Evolutionary conservation across 92 coral and sea anemone genomes (phyloP), one percentile per base, ranked within the genome.

Genomic region (Diadumene lineata): DNA sequence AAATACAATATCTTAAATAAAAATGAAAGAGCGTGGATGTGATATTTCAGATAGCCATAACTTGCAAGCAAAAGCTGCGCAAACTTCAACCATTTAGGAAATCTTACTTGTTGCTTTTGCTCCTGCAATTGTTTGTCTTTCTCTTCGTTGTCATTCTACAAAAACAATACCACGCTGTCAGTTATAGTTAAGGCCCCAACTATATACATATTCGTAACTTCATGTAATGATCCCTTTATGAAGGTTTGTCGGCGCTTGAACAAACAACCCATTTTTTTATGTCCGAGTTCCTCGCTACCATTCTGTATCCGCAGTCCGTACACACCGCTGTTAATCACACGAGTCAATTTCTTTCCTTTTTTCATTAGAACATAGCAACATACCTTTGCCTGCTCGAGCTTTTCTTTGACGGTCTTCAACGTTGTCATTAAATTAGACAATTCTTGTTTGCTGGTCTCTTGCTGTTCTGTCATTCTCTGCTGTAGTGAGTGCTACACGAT

Each of bases 391-490:
- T 90, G 88, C 29, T 92, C 82, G 8, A 86, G 77, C 58, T 86
- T 94, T 74, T 86, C 97, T 50, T 94, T 92, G 22, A 94, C 81
- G 46, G 80, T 76, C 76, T 85, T 93, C 57, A 94, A 78, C n/a
- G 90, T 94, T 2, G 61, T 67, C 88, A 86, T 94, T 23, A 94
- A 56, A 22, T 92, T 93, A 23, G 98, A 88, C 66, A 82, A 79
- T 32, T 94, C 96, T 26, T 81, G 85, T 55, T 92, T 92, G 55
- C 34, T 72, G 25, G 83, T 75, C 27, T 71, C 78, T 29, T 86
- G 92, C 50, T 85, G 72, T 66, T 85, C 84, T 24, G 88, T 65
- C 22, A 88, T 65, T 43, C 82, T 79, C 0, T 79, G 46, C 75
- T 85, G 86, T 23, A 94, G 69, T 46, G 90, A 81, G 84, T 89